Conservation (phyloP, 2,888 invertebrate species). For the Mechanitis mazaeus region DNA sequence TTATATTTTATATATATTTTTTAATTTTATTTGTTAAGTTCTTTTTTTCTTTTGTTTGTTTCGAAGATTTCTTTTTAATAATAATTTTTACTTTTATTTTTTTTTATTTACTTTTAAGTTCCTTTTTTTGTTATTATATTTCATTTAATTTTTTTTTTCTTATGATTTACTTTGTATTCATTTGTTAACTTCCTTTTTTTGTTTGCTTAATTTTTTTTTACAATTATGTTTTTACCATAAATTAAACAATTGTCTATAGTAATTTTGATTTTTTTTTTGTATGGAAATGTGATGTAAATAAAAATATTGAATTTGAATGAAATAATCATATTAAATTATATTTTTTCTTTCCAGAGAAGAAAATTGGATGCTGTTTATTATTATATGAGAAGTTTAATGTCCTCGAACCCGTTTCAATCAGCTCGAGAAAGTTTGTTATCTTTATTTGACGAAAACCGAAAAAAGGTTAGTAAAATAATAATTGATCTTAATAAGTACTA, state of each 20-base stretch:
- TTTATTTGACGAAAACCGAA: constrained; percentile 94
- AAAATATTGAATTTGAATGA: too few species aligned
- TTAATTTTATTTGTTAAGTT: background rate
- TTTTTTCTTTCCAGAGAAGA: constrained; percentile 81
- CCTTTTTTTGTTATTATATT: too few species aligned
- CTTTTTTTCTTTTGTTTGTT: background rate
- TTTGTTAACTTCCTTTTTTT: too few species aligned
- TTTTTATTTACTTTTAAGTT: too few species aligned
- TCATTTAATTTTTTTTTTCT: too few species aligned
- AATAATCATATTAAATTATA: constrained; percentile 8
- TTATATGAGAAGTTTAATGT: constrained; percentile 96
- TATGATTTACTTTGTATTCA: too few species aligned
- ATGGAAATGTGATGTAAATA: too few species aligned
- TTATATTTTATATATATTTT: background rate
- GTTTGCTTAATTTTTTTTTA: too few species aligned
- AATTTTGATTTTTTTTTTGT: too few species aligned
- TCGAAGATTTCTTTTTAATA: background rate
- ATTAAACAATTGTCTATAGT: too few species aligned
- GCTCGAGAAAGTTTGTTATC: constrained; percentile 92
- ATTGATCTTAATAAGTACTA: too few species aligned
- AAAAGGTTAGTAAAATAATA: constrained; percentile 79
- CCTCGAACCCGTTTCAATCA: constrained; percentile 93
- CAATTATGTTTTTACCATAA: too few species aligned
- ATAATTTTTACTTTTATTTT: constrained; percentile 9
- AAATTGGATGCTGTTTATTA: constrained; percentile 98